Evolutionary conservation across 2,113 vertebrate species (phyloP), one percentile per base, ranked within the genome.

Genomic region (Bubo scandiacus): DNA sequence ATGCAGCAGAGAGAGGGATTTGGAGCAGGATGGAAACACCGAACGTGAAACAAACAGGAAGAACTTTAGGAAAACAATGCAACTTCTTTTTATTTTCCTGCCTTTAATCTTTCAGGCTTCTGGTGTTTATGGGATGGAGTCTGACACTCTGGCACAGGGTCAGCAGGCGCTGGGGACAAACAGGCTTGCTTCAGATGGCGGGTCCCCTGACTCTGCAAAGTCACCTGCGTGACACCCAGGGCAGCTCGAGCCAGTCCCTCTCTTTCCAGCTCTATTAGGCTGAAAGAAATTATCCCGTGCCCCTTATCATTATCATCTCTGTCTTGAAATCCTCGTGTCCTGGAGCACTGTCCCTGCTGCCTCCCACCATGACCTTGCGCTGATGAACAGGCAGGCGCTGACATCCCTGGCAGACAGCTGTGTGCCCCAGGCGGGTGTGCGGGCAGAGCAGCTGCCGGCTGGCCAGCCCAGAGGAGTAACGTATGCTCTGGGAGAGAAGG

Each of bases 171-270:
- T 70, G 62, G 70, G 85, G 26, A 88, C 55, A 51, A 36, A 30
- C 12, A 45, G 17, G 7, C 15, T 79, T 14, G 57, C 34, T 75
- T 47, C 66, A 23, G 40, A 18, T 4, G 23, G 74, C 5, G 0
- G 34, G 11, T 55, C 55, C 4, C 3, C 29, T 38, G 61, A 9
- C 3, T 43, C 79, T 42, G 23, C 70, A 29, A 38, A 26, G 70
- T 32, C 57, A 86, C 58, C 54, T 2, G 1, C 2, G 9, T 6
- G 19, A 40, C 0, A 0, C 25, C 19, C 0, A 0, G 47, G 21
- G 81, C 43, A 18, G 49, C 45, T 66, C 17, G 1, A 81, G 74
- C 22, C 82, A 68, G 51, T 38, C 32, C 27, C 34, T 77, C 72
- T 63, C 29, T 15, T 51, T 9, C 38, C 82, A 51, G 71, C 34